phyloP scores from a whole-genome alignment of 2,888 invertebrate species.

The Lasioglossum malachurum region DNA sequence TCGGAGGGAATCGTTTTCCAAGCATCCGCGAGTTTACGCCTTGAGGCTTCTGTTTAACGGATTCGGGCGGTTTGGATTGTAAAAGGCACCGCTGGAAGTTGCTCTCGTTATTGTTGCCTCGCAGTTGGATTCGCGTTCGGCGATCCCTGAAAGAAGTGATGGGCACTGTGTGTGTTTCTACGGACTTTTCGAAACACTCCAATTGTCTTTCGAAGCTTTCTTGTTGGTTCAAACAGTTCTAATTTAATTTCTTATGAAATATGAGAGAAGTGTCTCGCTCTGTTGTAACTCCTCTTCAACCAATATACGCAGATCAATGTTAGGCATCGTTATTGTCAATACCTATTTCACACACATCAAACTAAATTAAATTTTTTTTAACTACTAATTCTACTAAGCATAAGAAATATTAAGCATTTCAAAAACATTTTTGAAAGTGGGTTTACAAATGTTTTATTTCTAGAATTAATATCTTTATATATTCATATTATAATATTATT shows the following conservation, averaged over 20 bases:
- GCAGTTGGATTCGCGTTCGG: background rate
- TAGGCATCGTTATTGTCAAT: too few relatives aligned
- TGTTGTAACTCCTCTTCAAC: background rate
- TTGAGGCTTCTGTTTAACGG: constrained; percentile 10
- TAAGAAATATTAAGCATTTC: too few relatives aligned
- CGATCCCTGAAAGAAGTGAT: background rate
- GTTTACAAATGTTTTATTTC: too few relatives aligned
- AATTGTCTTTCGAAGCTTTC: background rate
- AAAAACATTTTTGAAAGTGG: too few relatives aligned
- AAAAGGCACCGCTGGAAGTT: background rate
- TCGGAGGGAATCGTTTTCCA: constrained; percentile 18
- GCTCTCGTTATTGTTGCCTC: background rate
- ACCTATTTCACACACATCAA: too few relatives aligned
- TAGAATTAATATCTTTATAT: too few relatives aligned
- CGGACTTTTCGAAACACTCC: background rate
- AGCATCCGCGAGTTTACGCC: constrained; percentile 17
- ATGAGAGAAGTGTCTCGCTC: too few relatives aligned
- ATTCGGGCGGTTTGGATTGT: background rate
- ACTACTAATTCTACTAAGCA: too few relatives aligned
- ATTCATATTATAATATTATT: too few relatives aligned
- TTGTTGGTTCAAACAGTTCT: background rate
- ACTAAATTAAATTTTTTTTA: too few relatives aligned
- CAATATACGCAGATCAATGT: too few relatives aligned
- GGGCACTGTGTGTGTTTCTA: background rate
- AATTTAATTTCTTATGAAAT: too few relatives aligned